Base-by-base conservation (phyloP, 2,797 vertebrate species). In the Melanotaenia maccullochi region DNA sequence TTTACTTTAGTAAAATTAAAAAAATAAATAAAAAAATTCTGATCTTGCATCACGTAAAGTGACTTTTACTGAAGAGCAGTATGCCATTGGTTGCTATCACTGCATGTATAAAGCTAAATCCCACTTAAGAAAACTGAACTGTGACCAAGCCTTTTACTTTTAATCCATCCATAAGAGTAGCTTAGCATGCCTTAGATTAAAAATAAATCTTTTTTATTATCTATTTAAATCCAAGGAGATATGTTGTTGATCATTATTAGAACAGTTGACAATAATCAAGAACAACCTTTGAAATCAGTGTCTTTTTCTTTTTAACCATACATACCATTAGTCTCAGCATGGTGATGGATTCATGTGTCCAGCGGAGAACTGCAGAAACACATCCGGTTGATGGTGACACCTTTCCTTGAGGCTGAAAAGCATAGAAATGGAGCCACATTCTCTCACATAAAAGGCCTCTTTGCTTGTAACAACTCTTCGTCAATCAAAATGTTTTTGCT, bases 301-400 rank as follows among this genome's bases (percentile, higher is more conserved):
- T 25, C 20, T 9, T 24, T 12, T 52, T 33, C 18, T 55, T 24
- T 24, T 24, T 51, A 28, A 20, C 0, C 33, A 14, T 61, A 72
- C 75, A 0, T 71, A 87, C 86, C n/a, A 65, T 55, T 60, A 67
- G 49, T 76, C 56, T 84, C 6, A 93, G 78, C 54, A 28, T 30
- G 13, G 60, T 4, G 25, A 77, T 61, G 68, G 87, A 79, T 68
- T 85, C 55, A 0, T 80, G 74, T 32, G 69, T 77, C 30, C 14
- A 55, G 42, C 81, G 81, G 20, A 91, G 81, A 60, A 82, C 75
- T 36, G 57, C 73, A 30, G 75, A 80, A 24, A 59, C 59, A 16
- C 67, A 79, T 9, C 62, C 76, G 0, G 44, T 18, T 8, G 72
- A 70, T 9, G 18, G 5, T 30, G 9, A 14, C 14, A 57, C 36